These are phyloP conservation scores for Formicarius rufipectus DNA, from an alignment of 2,113 vertebrate genomes.

Conservation along the genomic window DNA sequence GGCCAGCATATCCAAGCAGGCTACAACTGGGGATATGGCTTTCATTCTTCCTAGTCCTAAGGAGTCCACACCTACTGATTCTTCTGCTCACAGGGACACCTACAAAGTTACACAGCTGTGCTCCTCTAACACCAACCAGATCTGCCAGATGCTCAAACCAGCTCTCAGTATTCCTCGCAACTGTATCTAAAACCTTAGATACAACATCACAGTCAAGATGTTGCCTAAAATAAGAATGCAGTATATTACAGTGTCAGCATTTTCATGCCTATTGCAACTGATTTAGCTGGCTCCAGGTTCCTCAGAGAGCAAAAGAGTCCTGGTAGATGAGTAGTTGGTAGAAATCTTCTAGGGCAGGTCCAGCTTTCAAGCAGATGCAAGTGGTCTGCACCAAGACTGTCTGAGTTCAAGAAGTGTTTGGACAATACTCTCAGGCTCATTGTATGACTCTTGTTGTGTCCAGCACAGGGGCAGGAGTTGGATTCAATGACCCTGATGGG, in stretches of 20 bases:
- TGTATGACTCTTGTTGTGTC: neutral
- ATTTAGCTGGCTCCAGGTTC: neutral
- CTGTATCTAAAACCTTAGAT: neutral
- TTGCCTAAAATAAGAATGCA: neutral
- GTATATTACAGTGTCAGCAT: accelerated
- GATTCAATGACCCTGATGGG: neutral
- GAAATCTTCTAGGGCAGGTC: neutral
- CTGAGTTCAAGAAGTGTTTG: neutral
- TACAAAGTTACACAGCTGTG: neutral
- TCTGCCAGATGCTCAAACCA: neutral
- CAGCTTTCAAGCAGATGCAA: neutral
- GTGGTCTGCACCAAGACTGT: neutral
- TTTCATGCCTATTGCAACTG: neutral
- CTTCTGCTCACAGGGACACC: neutral
- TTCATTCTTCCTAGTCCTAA: neutral
- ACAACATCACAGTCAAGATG: neutral
- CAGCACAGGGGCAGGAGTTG: neutral
- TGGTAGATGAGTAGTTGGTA: neutral
- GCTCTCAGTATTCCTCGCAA: accelerated
- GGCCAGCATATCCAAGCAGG: neutral
- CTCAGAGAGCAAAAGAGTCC: neutral
- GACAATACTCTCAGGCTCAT: neutral
- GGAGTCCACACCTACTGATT: neutral
- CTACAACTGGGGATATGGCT: neutral
- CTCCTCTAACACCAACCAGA: neutral